Evolutionary conservation across 1,140 invertebrate genomes (phyloP).

Genomic region (Littorina saxatilis): DNA sequence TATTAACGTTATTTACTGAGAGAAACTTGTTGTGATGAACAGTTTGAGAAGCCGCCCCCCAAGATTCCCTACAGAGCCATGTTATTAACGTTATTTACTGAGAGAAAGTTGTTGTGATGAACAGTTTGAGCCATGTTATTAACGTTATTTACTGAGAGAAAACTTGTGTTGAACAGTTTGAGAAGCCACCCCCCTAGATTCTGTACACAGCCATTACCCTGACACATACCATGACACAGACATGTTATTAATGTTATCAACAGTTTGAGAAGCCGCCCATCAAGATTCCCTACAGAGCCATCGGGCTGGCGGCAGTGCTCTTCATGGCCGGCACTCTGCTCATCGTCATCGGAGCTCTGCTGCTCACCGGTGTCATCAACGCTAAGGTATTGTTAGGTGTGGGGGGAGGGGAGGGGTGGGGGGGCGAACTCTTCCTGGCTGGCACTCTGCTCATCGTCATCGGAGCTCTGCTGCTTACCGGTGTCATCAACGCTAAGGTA

Average conservation of each 20-base stretch:
- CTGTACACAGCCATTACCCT: conserved; percentile 92
- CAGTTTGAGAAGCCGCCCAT: conserved; percentile 80
- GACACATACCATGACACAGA: no score
- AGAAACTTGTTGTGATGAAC: no score
- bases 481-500: conserved; percentile 86
- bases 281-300: conserved; percentile 89
- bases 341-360: conserved; percentile 84
- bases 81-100: no score
- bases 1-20: no score
- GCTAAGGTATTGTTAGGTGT: conserved; percentile 81
- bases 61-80: conserved; percentile 90
- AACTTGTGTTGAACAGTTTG: no score
- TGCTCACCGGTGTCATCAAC: conserved; percentile 87
- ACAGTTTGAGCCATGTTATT: no score
- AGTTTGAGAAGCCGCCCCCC: conserved; percentile 80
- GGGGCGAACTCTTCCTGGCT: conserved; percentile 85
- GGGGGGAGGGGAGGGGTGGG: no score
- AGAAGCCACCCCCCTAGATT: conserved; percentile 80
- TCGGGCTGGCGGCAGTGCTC: conserved; percentile 84
- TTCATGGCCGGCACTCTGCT: conserved; percentile 85
- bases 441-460: conserved; percentile 85
- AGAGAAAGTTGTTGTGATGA: no score
- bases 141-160: no score
- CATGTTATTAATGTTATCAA: no score
- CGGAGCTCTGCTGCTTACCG: conserved; percentile 85